A percentile compares a stretch with the other conserved stretches of the same genome.
phyloP scores from a whole-genome alignment of 2,888 invertebrate species.

The Bruchidius siliquastri region DNA sequence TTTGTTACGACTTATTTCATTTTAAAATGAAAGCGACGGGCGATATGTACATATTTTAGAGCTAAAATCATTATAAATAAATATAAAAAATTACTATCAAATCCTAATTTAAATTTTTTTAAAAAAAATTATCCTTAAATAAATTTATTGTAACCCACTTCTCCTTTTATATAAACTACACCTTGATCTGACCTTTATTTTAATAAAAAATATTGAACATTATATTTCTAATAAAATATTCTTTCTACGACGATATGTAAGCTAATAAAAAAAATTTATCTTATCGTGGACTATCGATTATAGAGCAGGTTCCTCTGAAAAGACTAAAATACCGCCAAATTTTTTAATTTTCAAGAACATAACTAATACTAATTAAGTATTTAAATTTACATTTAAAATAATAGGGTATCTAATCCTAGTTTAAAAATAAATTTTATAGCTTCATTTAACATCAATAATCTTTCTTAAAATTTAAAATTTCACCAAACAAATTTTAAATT shows the following conservation, averaged over 20 bases:
- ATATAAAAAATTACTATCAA: conserved; percentile 60
- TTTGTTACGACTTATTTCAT: conserved; percentile 79
- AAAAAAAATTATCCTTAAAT: conserved; percentile 49
- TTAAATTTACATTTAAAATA: conserved; percentile 57
- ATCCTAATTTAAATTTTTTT: conserved; percentile 56
- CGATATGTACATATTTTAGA: conserved; percentile 72
- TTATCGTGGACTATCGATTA: conserved; percentile 64
- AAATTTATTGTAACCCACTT: conserved; percentile 59
- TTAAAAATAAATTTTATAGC: conserved; percentile 47
- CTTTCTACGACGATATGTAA: no score
- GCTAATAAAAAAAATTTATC: no score
- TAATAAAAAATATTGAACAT: conserved; percentile 40
- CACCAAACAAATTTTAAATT: conserved; percentile 52
- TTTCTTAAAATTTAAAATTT: conserved; percentile 58
- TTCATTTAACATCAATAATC: conserved; percentile 44
- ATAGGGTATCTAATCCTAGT: conserved; percentile 70
- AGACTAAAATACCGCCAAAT: conserved; percentile 67
- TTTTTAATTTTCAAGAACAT: conserved; percentile 63
- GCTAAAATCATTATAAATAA: conserved; percentile 56
- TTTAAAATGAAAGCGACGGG: conserved; percentile 68
- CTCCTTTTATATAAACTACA: conserved; percentile 63
- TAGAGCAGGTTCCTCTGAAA: conserved; percentile 65
- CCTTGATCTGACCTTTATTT: conserved; percentile 65
- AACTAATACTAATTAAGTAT: conserved; percentile 55
- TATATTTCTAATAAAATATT: no score